These are phyloP conservation scores for Trematomus bernacchii DNA, from an alignment of 2,797 vertebrate genomes.

Conservation along the genomic window DNA sequence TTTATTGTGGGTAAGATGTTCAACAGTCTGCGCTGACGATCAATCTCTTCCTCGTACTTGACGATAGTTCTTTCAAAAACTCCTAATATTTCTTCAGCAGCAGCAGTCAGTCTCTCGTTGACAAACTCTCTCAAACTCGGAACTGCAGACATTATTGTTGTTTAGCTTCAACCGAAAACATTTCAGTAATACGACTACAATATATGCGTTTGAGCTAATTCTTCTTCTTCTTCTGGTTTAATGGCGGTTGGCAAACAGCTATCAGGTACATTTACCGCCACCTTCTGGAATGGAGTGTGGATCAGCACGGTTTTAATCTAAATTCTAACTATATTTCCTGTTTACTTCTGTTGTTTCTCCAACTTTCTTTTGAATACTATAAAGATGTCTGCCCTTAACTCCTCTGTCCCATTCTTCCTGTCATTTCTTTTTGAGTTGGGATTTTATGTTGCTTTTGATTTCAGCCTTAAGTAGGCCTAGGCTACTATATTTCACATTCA, in stretches of 20 bases:
- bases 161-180: not conserved
- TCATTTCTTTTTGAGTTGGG: too few relatives aligned
- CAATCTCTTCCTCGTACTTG: slow-evolving; percentile 37
- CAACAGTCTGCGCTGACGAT: slow-evolving; percentile 42
- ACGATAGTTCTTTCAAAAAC: slow-evolving; percentile 38
- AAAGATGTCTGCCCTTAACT: too few relatives aligned
- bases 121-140: slow-evolving; percentile 29
- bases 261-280: too few relatives aligned
- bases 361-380: too few relatives aligned
- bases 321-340: too few relatives aligned
- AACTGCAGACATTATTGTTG: slow-evolving; percentile 21
- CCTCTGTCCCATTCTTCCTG: too few relatives aligned
- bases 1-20: slow-evolving; percentile 3
- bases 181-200: accelerated
- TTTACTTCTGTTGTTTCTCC: too few relatives aligned
- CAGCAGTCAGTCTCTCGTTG: slow-evolving; percentile 45
- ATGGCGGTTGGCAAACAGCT: too few relatives aligned
- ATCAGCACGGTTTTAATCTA: not conserved
- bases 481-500: too few relatives aligned
- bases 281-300: not conserved
- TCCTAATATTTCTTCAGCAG: slow-evolving; percentile 52
- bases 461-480: too few relatives aligned
- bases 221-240: too few relatives aligned
- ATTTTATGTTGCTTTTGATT: too few relatives aligned
- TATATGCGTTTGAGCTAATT: not conserved